Base-by-base conservation (phyloP, 2,113 vertebrate genomes). In the Anguilla rostrata region DNA sequence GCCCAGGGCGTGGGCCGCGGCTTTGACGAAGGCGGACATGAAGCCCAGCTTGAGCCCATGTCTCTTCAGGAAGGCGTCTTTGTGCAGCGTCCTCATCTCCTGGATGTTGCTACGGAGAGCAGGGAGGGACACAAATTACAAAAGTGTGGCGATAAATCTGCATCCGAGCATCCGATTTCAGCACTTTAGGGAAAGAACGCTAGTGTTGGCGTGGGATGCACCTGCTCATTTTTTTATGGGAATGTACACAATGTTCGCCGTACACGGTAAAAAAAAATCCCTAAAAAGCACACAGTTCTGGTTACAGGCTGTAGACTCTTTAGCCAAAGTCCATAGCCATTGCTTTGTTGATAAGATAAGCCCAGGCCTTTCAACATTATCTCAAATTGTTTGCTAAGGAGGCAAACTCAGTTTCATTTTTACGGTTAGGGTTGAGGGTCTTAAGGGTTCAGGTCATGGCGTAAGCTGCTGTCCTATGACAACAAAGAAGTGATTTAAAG, bases 11-110 rank as follows among this genome's bases (percentile, higher is more conserved):
- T 97, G 97, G 75, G 98, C 97, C 16, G 97, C 95, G 86, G 98
- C 98, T 94, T 99, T 99, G 89, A 99, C 98, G 90, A 99, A 99
- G 0, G 97, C 98, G 41, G 98, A 99, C 98, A 99, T 99, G 93
- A 99, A 99, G 84, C 98, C 98, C 79, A 99, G 91, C 88, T 99
- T 99, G 88, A 98, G 93, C 93, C 95, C 97, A 90, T 99, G 98
- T 89, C 98, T 99, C 92, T 99, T 99, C 89, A 99, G 94, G 92
- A 98, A 99, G 86, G 94, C 94, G 7, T 99, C 98, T 93, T 96
- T 99, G 95, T 99, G 97, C 39, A 92, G 60, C 78, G 96, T 94
- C 92, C 98, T 96, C 98, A 99, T 97, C 85, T 98, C 97, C 78
- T 96, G 93, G 90, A 99, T 98, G 92, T 98, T 99, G 95, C 98